Evolutionary conservation across 2,888 invertebrate species (phyloP), one percentile per base, ranked within the genome.

Genomic region (Athalia circularis): DNA sequence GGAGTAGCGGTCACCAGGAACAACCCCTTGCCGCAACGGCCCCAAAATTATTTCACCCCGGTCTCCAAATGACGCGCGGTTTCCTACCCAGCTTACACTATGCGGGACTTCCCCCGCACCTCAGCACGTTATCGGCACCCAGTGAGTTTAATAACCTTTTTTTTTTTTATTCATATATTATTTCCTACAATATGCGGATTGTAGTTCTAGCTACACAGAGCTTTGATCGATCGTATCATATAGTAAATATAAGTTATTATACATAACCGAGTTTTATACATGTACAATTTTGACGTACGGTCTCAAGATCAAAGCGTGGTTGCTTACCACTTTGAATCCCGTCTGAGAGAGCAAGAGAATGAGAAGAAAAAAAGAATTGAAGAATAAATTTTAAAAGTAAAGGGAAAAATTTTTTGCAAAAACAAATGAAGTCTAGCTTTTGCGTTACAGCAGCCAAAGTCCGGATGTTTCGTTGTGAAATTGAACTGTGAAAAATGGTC

Each of bases 51-150:
- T 90, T 93, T 83, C 93, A 93, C 4, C 92, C 93, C 11, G 92
- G 92, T 64, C 88, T 94, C 65, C 92, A 95, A 87, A 91, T 93
- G 89, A 92, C 93, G 8, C 89, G 93, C 80, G 92, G 93, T 78
- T 93, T 93, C 86, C 88, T 93, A 83, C 93, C 92, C 6, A 88
- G 84, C 67, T 80, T 90, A 48, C 86, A 89, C 11, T 93, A 93
- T 82, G 94, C 94, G 80, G 92, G 92, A n/a, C 91, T 94, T 77
- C 92, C 94, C 65, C 92, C 93, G 1, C 93, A 93, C 80, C 92
- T 94, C 74, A 92, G 91, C 84, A 91, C 90, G 77, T 91, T 91
- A 75, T 89, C 91, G 68, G 90, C 91, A 11, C 85, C 89, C 29
- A 86, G 90, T 90, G 74, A 87, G 88, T 87, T 61, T 72, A 15